A percentile compares a stretch with the other conserved stretches of the same genome.
These are phyloP conservation scores for Helicoverpa zea DNA, from an alignment of 1,140 invertebrate species.

Conservation along the genomic window DNA sequence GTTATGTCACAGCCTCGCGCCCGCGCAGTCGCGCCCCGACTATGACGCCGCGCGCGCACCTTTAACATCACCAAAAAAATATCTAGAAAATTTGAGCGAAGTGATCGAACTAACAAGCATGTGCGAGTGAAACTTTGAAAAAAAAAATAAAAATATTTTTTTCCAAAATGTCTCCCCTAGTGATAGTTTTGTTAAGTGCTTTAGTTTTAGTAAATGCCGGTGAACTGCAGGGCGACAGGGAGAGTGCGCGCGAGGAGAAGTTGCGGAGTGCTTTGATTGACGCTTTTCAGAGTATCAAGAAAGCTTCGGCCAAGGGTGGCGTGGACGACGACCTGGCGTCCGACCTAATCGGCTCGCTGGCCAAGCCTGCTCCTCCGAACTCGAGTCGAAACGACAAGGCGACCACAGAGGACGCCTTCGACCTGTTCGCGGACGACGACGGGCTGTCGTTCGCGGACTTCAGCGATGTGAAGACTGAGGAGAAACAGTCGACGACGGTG, in stretches of 20 bases:
- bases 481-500: conserved; percentile 69
- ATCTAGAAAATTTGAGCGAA: conserved; percentile 44
- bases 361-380: conserved; percentile 53
- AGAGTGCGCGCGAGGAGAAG: conserved; percentile 77
- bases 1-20: conserved; percentile 76
- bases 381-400: conserved; percentile 59
- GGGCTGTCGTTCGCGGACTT: conserved; percentile 78
- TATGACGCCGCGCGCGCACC: conserved; percentile 78
- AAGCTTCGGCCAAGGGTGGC: conserved; percentile 76
- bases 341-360: conserved; percentile 74
- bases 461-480: conserved; percentile 63
- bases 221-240: conserved; percentile 64
- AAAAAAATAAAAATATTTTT: conserved; percentile 55
- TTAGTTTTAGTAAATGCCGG: conserved; percentile 64
- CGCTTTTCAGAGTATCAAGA: conserved; percentile 83
- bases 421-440: conserved; percentile 78
- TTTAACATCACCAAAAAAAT: conserved; percentile 55
- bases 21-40: conserved; percentile 67
- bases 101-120: conserved; percentile 61
- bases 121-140: conserved; percentile 66
- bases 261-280: conserved; percentile 80
- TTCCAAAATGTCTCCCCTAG: conserved; percentile 71
- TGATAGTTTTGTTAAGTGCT: conserved; percentile 73
- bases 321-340: conserved; percentile 71
- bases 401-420: conserved; percentile 71